Base-by-base conservation (phyloP, 2,888 invertebrate species). In the Leistus spinibarbis region DNA sequence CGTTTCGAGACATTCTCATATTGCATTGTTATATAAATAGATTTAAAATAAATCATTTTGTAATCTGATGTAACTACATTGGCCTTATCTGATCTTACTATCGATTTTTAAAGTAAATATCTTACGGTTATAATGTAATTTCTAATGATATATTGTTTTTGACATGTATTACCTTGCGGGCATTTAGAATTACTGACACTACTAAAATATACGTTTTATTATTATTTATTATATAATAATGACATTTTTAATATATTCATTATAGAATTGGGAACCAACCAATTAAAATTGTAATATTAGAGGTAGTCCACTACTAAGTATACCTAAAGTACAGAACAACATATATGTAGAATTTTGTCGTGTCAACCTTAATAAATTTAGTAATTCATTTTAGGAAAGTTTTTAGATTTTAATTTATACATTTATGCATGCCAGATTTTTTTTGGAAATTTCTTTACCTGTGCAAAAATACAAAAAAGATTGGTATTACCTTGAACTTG, bases 1-100 rank as follows among this genome's bases (percentile, higher is more conserved):
- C 19, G 22, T 60, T 60, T 10, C 60, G 60, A 60, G 7, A 40
- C n/a, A 20, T 19, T 60, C 10, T 16, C 20, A 4, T 19, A 22
- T 60, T 7, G 60, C 60, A 60, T 60, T 60, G 60, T 60, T 19
- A 13, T 60, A 60, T 19, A 17, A 20, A 60, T 60, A 60, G 60
- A 20, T 10, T 60, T 19, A 3, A 60, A 20, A 60, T 60, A 60
- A 60, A 17, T 19, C 60, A 19, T 60, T 60, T 19, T 17, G 19
- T 22, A 60, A 60, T 60, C 22, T 60, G 60, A 60, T 60, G 17
- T 16, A n/a, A n/a, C n/a, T 57, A 57, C 57, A 17, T 5, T 56
- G 57, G 20, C 24, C 24, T 24, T 24, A 24, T 24, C 24, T 24
- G 24, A 24, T 24, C 10, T 40, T 4, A 40, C 40, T 2, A 40